A percentile compares a stretch with the other conserved stretches of the same genome.
phyloP scores from a whole-genome alignment of 2,797 vertebrate species.

The Gymnoscopelus braueri region DNA sequence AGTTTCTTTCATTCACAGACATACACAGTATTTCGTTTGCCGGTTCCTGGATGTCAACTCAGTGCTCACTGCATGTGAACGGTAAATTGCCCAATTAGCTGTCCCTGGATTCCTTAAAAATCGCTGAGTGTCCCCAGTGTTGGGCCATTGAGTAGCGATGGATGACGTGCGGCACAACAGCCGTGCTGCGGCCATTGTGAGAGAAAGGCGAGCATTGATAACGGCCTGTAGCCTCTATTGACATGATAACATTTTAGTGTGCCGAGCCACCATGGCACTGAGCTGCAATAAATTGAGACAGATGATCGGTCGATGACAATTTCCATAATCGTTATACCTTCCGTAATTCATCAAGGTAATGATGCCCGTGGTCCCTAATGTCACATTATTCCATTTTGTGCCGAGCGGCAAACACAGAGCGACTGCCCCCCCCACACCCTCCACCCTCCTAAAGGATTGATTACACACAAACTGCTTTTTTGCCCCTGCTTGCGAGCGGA shows the following conservation, averaged over 20 bases:
- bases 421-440: conserved; percentile 36
- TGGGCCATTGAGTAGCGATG: conserved; percentile 47
- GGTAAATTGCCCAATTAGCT: conserved; percentile 73
- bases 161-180: conserved; percentile 66
- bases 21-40: conserved; percentile 22
- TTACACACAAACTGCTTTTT: conserved; percentile 80
- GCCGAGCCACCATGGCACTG: conserved; percentile 74
- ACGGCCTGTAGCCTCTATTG: conserved; percentile 67
- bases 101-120: conserved; percentile 59
- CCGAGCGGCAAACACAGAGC: conserved; percentile 76
- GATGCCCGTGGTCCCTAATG: conserved; percentile 87
- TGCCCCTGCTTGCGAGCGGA: conserved; percentile 73
- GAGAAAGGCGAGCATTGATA: conserved; percentile 72
- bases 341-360: conserved; percentile 92
- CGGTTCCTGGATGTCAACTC: conserved; percentile 29
- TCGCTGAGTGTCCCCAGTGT: conserved; percentile 55
- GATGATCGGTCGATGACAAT: conserved; percentile 89
- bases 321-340: conserved; percentile 91
- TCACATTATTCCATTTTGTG: conserved; percentile 86
- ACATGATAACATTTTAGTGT: conserved; percentile 81
- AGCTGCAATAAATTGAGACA: conserved; percentile 89
- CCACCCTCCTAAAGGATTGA: conserved; percentile 83
- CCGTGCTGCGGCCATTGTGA: conserved; percentile 63
- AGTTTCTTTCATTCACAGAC: conserved; percentile 29
- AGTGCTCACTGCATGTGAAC: conserved; percentile 3